Evolutionary conservation across 1,140 invertebrate genomes (phyloP), one percentile per base, ranked within the genome.

Genomic region (Hestina assimilis): DNA sequence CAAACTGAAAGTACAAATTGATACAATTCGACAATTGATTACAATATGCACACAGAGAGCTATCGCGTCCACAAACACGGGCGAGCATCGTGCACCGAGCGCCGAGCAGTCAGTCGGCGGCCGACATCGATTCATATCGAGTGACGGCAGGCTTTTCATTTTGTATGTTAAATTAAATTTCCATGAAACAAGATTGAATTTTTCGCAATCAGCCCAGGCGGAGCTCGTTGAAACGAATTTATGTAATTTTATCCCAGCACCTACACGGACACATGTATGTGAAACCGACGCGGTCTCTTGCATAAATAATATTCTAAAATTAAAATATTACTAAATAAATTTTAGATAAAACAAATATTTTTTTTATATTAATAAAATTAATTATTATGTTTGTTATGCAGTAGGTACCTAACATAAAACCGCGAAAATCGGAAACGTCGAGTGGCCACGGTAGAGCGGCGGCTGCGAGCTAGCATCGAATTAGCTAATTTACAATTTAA

Each of bases 401-500:
- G 9, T 19, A 2, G 4, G 7, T 38, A 17, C 33, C 33, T 38
- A 38, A 45, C 17, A 19, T 17, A n/a, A 38, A 38, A 55, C 52
- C 52, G 35, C 40, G 48, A 47, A 46, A 55, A 52, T 63, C 47
- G 47, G 53, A 62, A 47, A 56, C 48, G 43, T 42, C 38, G 59
- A 56, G 69, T 53, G 68, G 75, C 67, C 69, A 69, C 64, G 66
- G 63, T 59, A 20, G 55, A 64, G 64, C 71, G 58, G 62, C 48
- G 69, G 70, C 69, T 66, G 72, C 65, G 72, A 79, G 68, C 75
- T 79, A 75, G 69, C 79, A 76, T 75, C 79, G 66, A 79, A 82
- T 87, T 86, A 87, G 81, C 85, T 88, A 88, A 88, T 88, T 85
- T 83, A 86, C 83, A 88, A 88, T 88, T 86, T 86, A 86, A 86